Base-by-base conservation (phyloP, 1,140 invertebrate genomes). In the Mycetomoellerius zeteki region DNA sequence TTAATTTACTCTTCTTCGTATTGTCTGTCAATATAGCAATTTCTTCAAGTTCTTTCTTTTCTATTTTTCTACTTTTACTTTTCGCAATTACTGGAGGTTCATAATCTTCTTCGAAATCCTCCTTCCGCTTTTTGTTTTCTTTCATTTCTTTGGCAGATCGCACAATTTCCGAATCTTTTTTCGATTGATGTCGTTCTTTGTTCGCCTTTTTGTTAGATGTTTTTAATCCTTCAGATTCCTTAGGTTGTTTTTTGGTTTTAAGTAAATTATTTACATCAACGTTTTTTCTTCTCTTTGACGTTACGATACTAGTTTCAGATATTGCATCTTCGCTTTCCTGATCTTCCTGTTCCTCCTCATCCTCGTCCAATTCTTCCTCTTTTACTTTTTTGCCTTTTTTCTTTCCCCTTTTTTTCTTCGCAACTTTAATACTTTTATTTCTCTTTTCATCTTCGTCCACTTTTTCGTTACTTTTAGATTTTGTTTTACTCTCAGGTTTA, bases 201-300 rank as follows among this genome's bases (percentile, higher is more conserved):
- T 86, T 93, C 93, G 86, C 33, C 14, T 90, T 91, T 60, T 85
- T 91, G 80, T 92, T 89, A 62, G 65, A 72, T 64, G 91, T 90
- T 73, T 91, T 90, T 21, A 87, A 54, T 89, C 89, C 82, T 27
- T 87, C 89, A 8, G 86, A 27, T 78, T 91, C 89, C 90, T 94
- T 94, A 89, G 95, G 93, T 78, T 94, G 82, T 90, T 95, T 96
- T 91, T 96, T 96, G 78, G 92, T 94, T 89, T 96, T 96, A 77
- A 92, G 91, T 95, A 96, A 72, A 95, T 92, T 76, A 94, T 95
- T 78, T 94, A 94, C 84, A 47, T 91, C 88, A 60, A 86, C 71
- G 37, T 89, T 77, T 64, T 93, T 94, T 88, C 93, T 92, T 86
- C 91, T 88, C 86, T 94, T 95, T 64, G 93, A 93, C 78, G 95